phyloP scores from a whole-genome alignment of 2,113 vertebrate species.

The Chunga burmeisteri region DNA sequence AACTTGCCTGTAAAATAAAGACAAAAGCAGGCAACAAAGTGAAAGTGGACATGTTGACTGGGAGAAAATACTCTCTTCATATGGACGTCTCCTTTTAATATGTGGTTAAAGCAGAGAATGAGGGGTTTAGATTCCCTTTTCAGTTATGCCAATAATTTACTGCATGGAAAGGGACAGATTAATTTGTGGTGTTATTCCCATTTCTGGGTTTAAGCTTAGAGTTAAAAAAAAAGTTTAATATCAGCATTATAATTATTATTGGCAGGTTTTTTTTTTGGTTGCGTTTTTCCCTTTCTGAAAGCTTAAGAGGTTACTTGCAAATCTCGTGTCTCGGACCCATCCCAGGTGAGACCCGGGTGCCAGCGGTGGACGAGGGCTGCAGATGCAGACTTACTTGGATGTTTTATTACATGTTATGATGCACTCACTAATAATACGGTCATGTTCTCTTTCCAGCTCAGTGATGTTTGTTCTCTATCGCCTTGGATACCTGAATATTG shows the following conservation, averaged over 20 bases:
- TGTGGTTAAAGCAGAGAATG: neutral
- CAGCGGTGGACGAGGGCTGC: neutral
- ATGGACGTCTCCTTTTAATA: accelerated
- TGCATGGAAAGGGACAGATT: neutral
- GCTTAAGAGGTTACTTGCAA: accelerated
- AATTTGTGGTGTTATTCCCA: neutral
- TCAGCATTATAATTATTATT: neutral
- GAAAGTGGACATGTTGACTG: neutral
- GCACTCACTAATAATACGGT: accelerated
- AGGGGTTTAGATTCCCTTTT: neutral
- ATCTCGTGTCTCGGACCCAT: accelerated
- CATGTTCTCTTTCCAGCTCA: accelerated
- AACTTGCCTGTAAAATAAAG: neutral
- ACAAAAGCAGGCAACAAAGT: neutral
- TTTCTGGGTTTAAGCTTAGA: neutral
- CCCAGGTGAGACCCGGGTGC: accelerated
- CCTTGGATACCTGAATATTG: neutral
- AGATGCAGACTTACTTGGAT: accelerated
- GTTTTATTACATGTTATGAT: accelerated
- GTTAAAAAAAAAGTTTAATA: neutral
- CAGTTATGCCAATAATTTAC: neutral
- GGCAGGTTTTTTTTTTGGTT: neutral
- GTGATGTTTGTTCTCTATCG: accelerated
- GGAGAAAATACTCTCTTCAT: neutral
- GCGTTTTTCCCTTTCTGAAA: neutral